Evolutionary conservation across 1,140 invertebrate genomes (phyloP).

Genomic region (Paraescarpia echinospica): DNA sequence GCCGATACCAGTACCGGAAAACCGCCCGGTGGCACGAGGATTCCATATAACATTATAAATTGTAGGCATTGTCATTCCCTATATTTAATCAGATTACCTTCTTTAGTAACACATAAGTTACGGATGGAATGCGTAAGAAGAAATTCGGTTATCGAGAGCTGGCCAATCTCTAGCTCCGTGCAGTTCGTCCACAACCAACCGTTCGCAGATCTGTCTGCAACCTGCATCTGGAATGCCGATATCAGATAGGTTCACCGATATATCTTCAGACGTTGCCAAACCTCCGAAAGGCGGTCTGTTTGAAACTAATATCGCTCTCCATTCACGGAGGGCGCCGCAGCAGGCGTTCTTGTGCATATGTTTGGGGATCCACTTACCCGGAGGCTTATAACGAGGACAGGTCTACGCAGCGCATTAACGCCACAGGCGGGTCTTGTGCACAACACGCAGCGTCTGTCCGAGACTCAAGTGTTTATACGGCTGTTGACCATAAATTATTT

Average conservation of each 20-base stretch:
- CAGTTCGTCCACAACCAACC: too few species aligned
- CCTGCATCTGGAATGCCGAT: background rate
- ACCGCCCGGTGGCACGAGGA: too few species aligned
- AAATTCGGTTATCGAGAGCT: too few species aligned
- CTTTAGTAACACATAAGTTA: too few species aligned
- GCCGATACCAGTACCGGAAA: too few species aligned
- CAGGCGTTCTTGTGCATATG: background rate
- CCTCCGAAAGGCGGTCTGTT: background rate
- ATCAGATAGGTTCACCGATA: background rate
- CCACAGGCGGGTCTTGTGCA: background rate
- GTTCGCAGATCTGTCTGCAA: background rate
- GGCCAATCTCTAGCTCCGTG: too few species aligned
- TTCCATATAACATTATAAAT: too few species aligned
- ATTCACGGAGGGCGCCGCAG: background rate
- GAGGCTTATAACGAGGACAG: background rate
- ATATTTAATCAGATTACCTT: too few species aligned
- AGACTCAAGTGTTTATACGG: background rate
- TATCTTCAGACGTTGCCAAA: background rate
- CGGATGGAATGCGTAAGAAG: too few species aligned
- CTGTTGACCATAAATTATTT: background rate
- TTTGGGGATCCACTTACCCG: background rate
- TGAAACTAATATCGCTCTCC: background rate
- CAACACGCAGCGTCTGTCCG: background rate
- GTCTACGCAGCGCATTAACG: background rate
- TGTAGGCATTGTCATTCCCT: too few species aligned